A percentile compares a stretch with the other conserved stretches of the same genome.
These are phyloP conservation scores for Heliconius ethilla DNA, from an alignment of 2,888 invertebrate species.

Conservation along the genomic window DNA sequence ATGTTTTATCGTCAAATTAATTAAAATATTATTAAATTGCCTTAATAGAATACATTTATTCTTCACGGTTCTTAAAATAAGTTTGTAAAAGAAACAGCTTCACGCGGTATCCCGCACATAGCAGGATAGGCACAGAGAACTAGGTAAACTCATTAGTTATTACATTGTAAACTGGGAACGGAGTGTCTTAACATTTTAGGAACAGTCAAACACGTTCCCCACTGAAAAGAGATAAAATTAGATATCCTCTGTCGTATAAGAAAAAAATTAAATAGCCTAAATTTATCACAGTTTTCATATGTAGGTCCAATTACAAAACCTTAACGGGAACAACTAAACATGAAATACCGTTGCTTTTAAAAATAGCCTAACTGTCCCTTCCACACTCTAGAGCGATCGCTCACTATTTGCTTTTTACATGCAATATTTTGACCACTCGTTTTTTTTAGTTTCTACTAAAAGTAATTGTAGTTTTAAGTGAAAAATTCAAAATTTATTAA, in stretches of 20 bases:
- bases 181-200: no score
- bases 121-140: no score
- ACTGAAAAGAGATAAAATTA: not conserved
- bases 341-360: slow-evolving; percentile 38
- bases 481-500: not conserved
- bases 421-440: slow-evolving; percentile 14
- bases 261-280: no score
- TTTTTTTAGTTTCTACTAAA: not conserved
- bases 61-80: no score
- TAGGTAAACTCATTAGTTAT: no score
- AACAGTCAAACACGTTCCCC: not conserved
- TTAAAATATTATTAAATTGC: no score
- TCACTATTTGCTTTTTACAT: slow-evolving; percentile 14
- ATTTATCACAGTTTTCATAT: not conserved
- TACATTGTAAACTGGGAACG: no score
- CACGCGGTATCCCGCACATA: no score
- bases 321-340: slow-evolving; percentile 20
- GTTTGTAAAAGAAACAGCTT: no score
- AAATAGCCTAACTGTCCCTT: slow-evolving; percentile 39
- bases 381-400: slow-evolving; percentile 35
- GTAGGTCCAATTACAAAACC: slow-evolving; percentile 6
- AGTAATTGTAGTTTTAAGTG: not conserved
- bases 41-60: no score
- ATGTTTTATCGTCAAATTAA: no score
- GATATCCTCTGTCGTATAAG: not conserved